Evolutionary conservation across 2,888 invertebrate species (phyloP).

Genomic region (Cerceris rybyensis): DNA sequence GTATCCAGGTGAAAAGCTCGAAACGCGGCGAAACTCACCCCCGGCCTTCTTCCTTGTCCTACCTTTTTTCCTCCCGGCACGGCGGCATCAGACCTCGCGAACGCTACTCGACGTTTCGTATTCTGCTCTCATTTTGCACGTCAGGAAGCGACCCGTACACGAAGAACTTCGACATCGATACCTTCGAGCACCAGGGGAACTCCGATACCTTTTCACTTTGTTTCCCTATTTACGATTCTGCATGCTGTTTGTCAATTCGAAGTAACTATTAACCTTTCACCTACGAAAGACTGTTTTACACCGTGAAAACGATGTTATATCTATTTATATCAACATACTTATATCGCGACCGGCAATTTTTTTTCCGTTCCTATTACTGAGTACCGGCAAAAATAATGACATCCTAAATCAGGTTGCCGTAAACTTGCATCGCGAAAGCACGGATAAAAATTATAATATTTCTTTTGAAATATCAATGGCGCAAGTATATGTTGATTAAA

Average conservation of each 20-base stretch:
- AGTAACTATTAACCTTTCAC: neutral
- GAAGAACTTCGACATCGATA: constrained; percentile 35
- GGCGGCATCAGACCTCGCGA: constrained; percentile 23
- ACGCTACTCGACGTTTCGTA: constrained; percentile 58
- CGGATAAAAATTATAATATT: too few relatives aligned
- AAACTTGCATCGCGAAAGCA: too few relatives aligned
- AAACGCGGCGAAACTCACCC: constrained; percentile 23
- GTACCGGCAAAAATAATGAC: too few relatives aligned
- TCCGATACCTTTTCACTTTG: constrained; percentile 20
- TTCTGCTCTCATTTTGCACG: constrained; percentile 53
- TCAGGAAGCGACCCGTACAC: constrained; percentile 47
- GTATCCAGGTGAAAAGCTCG: constrained; percentile 51
- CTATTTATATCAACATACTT: too few relatives aligned
- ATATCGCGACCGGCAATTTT: too few relatives aligned
- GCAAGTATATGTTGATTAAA: too few relatives aligned
- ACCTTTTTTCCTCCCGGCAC: constrained; percentile 2
- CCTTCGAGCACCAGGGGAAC: constrained; percentile 41
- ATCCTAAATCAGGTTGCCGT: too few relatives aligned
- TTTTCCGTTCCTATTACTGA: too few relatives aligned
- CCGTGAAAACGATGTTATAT: too few relatives aligned
- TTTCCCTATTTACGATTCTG: neutral
- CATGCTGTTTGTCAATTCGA: neutral
- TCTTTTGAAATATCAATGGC: too few relatives aligned
- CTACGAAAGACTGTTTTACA: too few relatives aligned
- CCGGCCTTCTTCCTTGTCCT: neutral